Evolutionary conservation across 2,113 vertebrate genomes (phyloP).

Genomic region (Plotosus lineatus): DNA sequence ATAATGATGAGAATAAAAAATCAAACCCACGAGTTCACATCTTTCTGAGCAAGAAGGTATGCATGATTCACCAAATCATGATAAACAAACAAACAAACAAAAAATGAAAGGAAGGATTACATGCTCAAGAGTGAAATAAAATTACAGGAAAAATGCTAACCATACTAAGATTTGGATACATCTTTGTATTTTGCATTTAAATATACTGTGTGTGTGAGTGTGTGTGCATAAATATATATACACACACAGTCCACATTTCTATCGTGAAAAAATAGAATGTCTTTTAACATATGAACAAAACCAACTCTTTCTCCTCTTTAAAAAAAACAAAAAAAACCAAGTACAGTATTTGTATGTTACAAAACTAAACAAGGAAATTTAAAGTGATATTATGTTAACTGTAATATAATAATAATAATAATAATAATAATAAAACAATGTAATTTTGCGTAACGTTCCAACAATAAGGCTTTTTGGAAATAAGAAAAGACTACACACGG

Average conservation of each 20-base stretch:
- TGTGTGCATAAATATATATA: constrained; percentile 57
- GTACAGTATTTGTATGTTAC: constrained; percentile 70
- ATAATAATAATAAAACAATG: constrained; percentile 70
- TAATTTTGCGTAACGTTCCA: constrained; percentile 70
- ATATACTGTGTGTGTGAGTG: constrained; percentile 71
- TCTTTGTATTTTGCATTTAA: constrained; percentile 77
- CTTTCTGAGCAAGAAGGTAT: constrained; percentile 53
- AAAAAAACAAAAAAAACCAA: constrained; percentile 60
- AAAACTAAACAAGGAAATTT: constrained; percentile 69
- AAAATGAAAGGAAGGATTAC: constrained; percentile 43
- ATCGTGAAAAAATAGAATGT: constrained; percentile 98
- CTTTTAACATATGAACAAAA: constrained; percentile 89
- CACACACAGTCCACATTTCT: constrained; percentile 76
- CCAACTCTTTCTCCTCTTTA: constrained; percentile 74
- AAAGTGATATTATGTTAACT: constrained; percentile 68
- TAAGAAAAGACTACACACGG: constrained; percentile 74
- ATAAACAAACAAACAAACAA: constrained; percentile 54
- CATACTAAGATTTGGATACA: constrained; percentile 75
- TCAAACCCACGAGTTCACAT: constrained; percentile 51
- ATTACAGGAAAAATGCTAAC: constrained; percentile 59
- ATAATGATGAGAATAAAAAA: constrained; percentile 51
- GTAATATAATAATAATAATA: constrained; percentile 65
- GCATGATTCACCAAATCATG: constrained; percentile 19
- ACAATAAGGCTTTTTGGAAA: constrained; percentile 82
- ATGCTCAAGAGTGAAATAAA: constrained; percentile 54